phyloP scores from a whole-genome alignment of 2,797 vertebrate genomes.

The Carcharodon carcharias region DNA sequence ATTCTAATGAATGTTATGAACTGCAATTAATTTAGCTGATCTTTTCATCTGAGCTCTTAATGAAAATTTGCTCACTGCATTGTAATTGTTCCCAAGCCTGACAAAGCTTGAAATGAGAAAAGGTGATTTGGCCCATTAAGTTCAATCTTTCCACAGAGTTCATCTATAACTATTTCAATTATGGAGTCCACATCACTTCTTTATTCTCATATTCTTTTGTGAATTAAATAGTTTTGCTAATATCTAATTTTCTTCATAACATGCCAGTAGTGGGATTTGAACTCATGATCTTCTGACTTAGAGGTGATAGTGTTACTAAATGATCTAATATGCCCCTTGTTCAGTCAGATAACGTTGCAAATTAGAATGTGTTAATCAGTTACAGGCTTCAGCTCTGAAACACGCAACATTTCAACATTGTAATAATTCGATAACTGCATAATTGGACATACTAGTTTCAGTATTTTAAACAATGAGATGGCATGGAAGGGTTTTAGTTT shows the following conservation, averaged over 20 bases:
- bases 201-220: not conserved
- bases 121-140: not conserved
- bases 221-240: not conserved
- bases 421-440: not conserved
- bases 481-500: not conserved
- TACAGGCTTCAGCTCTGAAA: not conserved
- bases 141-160: not conserved
- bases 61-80: not conserved
- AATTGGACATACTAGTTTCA: not conserved
- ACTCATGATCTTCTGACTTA: not conserved
- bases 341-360: not conserved
- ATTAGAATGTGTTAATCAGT: not conserved
- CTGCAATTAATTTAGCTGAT: not conserved
- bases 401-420: not conserved
- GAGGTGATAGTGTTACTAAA: not conserved
- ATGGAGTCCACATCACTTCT: not conserved
- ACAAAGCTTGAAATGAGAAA: not conserved
- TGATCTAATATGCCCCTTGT: not conserved
- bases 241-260: not conserved
- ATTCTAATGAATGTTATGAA: not conserved
- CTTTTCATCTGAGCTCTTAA: not conserved
- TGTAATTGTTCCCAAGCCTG: not conserved
- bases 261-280: not conserved
- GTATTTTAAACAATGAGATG: not conserved
- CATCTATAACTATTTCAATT: not conserved